Evolutionary conservation across 2,113 vertebrate genomes (phyloP).

Genomic region (Mola mola): DNA sequence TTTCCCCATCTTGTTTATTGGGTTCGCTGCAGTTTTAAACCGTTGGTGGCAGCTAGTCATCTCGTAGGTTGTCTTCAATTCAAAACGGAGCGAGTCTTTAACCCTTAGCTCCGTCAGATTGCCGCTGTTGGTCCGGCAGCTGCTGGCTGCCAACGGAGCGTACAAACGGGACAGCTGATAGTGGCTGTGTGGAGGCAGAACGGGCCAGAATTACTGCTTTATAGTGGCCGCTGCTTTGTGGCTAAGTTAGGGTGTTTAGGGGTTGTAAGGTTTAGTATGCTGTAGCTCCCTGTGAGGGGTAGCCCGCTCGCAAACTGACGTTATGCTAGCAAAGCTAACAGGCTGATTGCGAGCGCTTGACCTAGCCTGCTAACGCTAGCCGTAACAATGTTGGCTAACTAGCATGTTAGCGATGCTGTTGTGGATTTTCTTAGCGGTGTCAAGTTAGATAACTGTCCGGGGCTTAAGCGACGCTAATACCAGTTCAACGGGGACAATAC

Average conservation of each 20-base stretch:
- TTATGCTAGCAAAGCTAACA: constrained; percentile 49
- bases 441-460: not conserved
- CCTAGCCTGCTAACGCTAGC: constrained; percentile 59
- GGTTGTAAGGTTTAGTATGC: not conserved
- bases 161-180: constrained; percentile 55
- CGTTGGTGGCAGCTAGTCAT: not conserved
- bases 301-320: constrained; percentile 9
- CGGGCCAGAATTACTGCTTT: constrained; percentile 18
- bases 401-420: constrained; percentile 52
- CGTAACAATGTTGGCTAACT: constrained; percentile 19
- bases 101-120: constrained; percentile 36
- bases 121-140: constrained; percentile 30
- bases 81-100: constrained; percentile 9
- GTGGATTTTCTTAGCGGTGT: not conserved
- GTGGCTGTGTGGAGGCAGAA: constrained; percentile 37
- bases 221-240: not conserved
- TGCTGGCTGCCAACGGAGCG: constrained; percentile 54
- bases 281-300: not conserved
- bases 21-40: not conserved
- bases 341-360: constrained; percentile 5
- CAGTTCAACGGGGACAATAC: not conserved
- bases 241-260: not conserved
- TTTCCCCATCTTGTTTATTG: not conserved
- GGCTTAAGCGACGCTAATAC: not conserved
- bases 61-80: not conserved